Percentiles rank a stretch among this genome's conserved stretches.
phyloP scores from a whole-genome alignment of 2,888 invertebrate species.

The Uloborus plumipes region DNA sequence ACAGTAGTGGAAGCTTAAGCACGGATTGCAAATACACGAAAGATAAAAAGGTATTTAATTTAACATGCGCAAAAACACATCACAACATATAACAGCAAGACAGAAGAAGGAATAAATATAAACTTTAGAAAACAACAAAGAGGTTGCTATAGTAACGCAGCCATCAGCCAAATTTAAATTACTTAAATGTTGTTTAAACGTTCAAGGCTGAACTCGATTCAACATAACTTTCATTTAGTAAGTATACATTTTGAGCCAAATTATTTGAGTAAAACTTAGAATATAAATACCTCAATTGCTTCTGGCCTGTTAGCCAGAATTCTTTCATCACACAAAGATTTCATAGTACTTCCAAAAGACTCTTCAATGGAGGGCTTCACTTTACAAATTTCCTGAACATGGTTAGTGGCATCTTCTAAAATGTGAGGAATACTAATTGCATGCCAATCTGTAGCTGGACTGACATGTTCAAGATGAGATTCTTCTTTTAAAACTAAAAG shows the following conservation, averaged over 20 bases:
- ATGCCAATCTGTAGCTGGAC: conserved; percentile 26
- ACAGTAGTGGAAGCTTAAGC: no score
- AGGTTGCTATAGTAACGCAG: no score
- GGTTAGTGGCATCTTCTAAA: conserved; percentile 48
- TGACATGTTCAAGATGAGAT: conserved; percentile 35
- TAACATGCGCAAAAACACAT: no score
- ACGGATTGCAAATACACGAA: no score
- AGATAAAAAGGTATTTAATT: no score
- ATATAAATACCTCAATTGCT: conserved; percentile 75
- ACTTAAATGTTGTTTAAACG: no score
- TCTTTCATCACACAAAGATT: conserved; percentile 77
- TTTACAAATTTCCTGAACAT: conserved; percentile 14
- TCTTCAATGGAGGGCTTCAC: conserved; percentile 68
- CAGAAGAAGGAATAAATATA: no score
- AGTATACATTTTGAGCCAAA: background rate
- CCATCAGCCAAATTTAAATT: no score
- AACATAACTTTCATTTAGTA: background rate
- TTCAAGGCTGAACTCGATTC: no score
- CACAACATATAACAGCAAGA: no score
- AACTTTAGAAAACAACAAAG: no score
- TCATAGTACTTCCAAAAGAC: conserved; percentile 70
- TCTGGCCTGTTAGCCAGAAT: conserved; percentile 75
- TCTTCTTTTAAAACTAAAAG: conserved; percentile 62
- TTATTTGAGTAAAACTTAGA: background rate
- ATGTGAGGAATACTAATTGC: conserved; percentile 21